These are phyloP conservation scores for Hirtodrosophila trivittata DNA, from an alignment of 2,888 invertebrate species.

Conservation along the genomic window DNA sequence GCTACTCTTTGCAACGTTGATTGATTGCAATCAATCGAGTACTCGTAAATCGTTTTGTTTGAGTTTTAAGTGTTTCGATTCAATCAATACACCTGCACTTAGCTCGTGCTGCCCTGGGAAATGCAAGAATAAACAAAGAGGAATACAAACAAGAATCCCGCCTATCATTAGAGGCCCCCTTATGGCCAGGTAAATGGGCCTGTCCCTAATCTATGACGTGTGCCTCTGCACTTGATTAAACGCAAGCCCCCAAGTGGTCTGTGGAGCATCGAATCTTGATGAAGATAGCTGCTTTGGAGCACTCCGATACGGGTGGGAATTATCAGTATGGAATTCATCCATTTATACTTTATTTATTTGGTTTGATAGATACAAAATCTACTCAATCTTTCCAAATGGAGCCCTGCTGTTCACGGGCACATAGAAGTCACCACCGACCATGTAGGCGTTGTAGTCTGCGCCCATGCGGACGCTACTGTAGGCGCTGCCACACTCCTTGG, in stretches of 20 bases:
- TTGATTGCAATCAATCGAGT: no score
- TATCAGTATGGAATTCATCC: background rate
- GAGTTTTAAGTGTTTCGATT: no score
- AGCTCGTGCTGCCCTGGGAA: conserved; percentile 4
- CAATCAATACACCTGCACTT: conserved; percentile 22
- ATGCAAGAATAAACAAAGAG: conserved; percentile 22
- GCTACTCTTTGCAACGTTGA: background rate
- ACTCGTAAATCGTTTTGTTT: no score
- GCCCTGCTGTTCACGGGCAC: conserved; percentile 66
- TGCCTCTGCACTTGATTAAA: conserved; percentile 21
- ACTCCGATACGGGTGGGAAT: background rate
- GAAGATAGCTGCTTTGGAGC: conserved; percentile 20
- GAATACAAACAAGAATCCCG: no score
- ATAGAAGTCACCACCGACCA: conserved; percentile 65
- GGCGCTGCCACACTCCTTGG: conserved; percentile 55
- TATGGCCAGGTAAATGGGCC: background rate
- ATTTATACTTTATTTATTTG: conserved; percentile 28
- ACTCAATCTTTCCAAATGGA: conserved; percentile 75
- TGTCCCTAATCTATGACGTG: conserved; percentile 41
- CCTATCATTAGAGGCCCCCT: no score
- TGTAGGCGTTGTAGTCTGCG: conserved; percentile 56
- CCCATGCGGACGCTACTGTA: conserved; percentile 68
- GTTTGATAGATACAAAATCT: conserved; percentile 12
- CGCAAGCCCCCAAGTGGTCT: conserved; percentile 29
- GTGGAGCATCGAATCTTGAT: conserved; percentile 19